Conservation (phyloP, 1,140 invertebrate genomes). For the Neodiprion fabricii region DNA sequence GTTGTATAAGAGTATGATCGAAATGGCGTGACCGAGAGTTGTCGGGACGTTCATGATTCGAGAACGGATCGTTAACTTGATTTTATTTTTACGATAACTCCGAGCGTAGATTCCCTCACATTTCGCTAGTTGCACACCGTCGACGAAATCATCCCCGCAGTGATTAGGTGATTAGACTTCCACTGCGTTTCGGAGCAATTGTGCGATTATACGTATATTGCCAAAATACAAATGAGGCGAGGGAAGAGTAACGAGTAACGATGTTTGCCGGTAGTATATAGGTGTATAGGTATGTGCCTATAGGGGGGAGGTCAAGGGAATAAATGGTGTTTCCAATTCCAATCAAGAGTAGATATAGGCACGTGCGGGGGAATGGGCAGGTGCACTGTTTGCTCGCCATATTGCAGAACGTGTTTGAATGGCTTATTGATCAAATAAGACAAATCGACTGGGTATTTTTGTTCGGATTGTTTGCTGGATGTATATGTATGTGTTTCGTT, state of each 20-base stretch:
- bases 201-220: no score
- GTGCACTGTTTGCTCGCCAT: constrained; percentile 1
- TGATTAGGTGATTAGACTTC: no score
- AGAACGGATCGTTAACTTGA: no score
- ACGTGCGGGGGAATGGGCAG: background rate
- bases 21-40: constrained; percentile 27
- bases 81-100: no score
- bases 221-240: background rate
- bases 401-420: constrained; percentile 3
- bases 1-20: constrained; percentile 24
- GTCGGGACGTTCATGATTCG: no score
- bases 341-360: background rate
- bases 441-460: background rate
- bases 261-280: no score
- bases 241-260: background rate
- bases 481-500: background rate
- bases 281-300: no score
- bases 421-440: constrained; percentile 4
- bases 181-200: no score
- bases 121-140: no score
- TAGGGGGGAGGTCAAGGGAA: background rate
- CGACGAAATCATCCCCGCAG: no score
- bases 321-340: background rate
- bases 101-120: no score
- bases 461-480: background rate